Conservation (phyloP, 2,113 vertebrate species). For the Acanthochromis polyacanthus region DNA sequence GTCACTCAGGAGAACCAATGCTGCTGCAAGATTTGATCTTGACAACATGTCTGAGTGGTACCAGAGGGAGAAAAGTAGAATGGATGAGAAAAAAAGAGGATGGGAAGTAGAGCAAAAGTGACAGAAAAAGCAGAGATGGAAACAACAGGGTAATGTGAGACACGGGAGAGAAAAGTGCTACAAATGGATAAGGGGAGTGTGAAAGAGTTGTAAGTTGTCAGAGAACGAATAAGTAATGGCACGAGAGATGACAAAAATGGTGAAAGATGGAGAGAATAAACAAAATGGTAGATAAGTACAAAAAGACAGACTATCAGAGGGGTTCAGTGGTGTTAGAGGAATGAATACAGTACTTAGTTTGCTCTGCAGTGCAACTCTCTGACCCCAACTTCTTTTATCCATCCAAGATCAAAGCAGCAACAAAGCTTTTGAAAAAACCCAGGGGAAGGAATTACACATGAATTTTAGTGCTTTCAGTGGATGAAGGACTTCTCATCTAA, state of each 20-base stretch:
- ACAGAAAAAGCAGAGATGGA: conserved; percentile 7
- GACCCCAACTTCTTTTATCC: conserved; percentile 46
- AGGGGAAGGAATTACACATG: conserved; percentile 33
- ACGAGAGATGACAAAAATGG: background rate
- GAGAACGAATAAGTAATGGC: background rate
- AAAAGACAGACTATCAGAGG: conserved; percentile 4
- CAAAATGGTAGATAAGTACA: background rate
- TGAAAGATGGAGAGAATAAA: background rate
- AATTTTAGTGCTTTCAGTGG: conserved; percentile 23
- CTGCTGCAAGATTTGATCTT: conserved; percentile 25
- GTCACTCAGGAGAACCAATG: background rate
- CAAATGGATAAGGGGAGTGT: background rate
- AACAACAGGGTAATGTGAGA: background rate
- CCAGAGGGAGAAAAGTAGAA: background rate
- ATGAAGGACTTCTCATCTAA: conserved; percentile 26
- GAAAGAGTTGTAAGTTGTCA: background rate
- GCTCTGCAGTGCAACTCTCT: conserved; percentile 22
- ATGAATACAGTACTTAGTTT: conserved; percentile 16
- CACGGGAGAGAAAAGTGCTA: background rate
- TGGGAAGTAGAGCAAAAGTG: background rate
- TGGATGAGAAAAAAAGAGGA: background rate
- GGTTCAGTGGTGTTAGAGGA: conserved; percentile 3
- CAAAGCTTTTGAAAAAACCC: conserved; percentile 16
- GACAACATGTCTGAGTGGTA: conserved; percentile 3
- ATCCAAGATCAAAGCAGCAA: conserved; percentile 54